These are phyloP conservation scores for Toxostoma redivivum DNA, from an alignment of 2,113 vertebrate species.

Conservation along the genomic window DNA sequence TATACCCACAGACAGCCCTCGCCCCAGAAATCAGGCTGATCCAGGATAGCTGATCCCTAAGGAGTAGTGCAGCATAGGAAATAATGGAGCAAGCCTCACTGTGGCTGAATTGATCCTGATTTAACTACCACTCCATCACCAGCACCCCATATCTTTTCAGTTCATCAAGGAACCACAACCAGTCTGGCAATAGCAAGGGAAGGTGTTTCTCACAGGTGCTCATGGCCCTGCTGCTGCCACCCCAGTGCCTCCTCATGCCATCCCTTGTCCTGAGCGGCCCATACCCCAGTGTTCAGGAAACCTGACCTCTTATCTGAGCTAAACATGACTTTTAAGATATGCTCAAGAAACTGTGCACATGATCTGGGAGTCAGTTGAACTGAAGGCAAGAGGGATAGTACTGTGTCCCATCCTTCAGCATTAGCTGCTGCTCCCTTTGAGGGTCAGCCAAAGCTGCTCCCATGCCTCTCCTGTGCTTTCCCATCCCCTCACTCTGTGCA, in stretches of 20 bases:
- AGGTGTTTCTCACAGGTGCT: neutral
- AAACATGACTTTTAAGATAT: neutral
- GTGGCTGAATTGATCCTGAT: neutral
- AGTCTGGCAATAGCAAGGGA: neutral
- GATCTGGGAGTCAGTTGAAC: neutral
- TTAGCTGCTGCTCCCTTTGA: neutral
- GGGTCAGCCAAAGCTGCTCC: neutral
- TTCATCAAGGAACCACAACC: neutral
- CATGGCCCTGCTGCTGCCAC: neutral
- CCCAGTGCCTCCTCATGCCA: neutral
- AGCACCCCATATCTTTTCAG: neutral
- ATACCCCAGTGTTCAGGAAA: neutral
- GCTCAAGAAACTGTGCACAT: neutral
- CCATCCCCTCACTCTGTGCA: neutral
- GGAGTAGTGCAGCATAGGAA: neutral
- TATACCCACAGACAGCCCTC: neutral
- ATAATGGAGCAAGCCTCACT: accelerated
- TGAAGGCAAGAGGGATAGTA: neutral
- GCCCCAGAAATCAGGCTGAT: neutral
- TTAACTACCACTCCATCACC: neutral
- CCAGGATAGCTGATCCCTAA: neutral
- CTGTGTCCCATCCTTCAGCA: neutral
- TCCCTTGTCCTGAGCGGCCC: neutral
- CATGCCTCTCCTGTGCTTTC: neutral
- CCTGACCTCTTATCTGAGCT: neutral